Evolutionary conservation across 1,140 invertebrate species (phyloP).

Genomic region (Myzus persicae): DNA sequence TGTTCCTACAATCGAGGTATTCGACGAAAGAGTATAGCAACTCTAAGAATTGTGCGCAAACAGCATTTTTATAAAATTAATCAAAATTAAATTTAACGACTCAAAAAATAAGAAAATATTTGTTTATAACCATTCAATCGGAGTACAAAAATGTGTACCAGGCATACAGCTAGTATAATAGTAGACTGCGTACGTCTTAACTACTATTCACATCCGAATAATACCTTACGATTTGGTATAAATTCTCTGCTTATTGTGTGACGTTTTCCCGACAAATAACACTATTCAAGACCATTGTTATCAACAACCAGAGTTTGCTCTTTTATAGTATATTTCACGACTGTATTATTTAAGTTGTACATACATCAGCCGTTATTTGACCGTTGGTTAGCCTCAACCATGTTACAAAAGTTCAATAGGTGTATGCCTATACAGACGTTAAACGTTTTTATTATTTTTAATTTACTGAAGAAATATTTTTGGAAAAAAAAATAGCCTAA

Average conservation of each 20-base stretch:
- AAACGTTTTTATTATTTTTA: background rate
- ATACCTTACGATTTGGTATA: background rate
- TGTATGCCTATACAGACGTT: background rate
- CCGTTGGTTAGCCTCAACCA: background rate
- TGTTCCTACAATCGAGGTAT: background rate
- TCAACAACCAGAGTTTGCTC: background rate
- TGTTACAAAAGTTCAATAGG: too few relatives aligned
- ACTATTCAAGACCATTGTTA: background rate
- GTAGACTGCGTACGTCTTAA: background rate
- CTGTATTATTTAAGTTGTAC: background rate
- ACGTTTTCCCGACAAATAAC: background rate
- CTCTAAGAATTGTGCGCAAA: background rate
- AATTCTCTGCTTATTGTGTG: background rate
- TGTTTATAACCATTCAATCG: background rate
- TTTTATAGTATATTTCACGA: background rate
- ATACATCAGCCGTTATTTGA: background rate
- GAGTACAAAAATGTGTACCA: background rate
- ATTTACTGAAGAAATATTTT: background rate
- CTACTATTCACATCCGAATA: background rate
- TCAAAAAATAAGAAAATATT: background rate
- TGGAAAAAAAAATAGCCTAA: background rate
- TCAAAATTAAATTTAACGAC: background rate
- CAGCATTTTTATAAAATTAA: background rate
- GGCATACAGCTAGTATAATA: background rate
- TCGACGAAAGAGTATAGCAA: background rate